Percentiles rank a stretch among this genome's conserved stretches.
phyloP scores from a whole-genome alignment of 2,113 vertebrate species.

The Pyrgilauda ruficollis region DNA sequence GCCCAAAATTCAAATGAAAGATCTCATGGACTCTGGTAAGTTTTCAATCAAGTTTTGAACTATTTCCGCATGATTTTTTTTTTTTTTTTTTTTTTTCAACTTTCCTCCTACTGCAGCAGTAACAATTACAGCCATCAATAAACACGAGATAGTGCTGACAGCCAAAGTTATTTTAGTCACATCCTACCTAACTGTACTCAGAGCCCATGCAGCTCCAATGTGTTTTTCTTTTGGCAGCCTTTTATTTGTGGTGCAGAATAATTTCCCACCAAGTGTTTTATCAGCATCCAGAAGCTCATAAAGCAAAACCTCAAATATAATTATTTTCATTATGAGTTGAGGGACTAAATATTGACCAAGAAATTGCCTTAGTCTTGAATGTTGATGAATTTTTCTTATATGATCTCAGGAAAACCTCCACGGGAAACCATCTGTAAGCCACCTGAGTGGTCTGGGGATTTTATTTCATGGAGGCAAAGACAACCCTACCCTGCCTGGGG shows the following conservation, averaged over 20 bases:
- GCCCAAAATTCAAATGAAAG: not conserved
- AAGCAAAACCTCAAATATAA: conserved; percentile 10
- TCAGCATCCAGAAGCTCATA: conserved; percentile 23
- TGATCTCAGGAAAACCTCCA: not conserved
- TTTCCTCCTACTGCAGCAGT: not conserved
- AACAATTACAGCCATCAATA: not conserved
- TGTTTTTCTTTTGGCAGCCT: not conserved
- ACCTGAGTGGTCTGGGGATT: not conserved
- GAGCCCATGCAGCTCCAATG: not conserved
- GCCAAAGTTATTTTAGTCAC: conserved; percentile 16
- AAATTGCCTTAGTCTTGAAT: not conserved
- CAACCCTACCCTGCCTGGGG: not conserved
- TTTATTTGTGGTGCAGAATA: not conserved
- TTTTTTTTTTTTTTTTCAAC: not conserved
- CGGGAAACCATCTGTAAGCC: conserved; percentile 7
- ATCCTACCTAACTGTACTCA: not conserved
- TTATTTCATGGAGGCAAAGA: not conserved
- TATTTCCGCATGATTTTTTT: not conserved
- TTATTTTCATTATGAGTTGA: conserved; percentile 5
- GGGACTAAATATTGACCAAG: not conserved
- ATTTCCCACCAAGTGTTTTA: not conserved
- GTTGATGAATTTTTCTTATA: conserved; percentile 18
- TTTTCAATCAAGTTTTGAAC: not conserved
- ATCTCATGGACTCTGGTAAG: not conserved
- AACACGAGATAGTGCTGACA: not conserved